phyloP scores from a whole-genome alignment of 2,113 vertebrate genomes.

The Parus major region DNA sequence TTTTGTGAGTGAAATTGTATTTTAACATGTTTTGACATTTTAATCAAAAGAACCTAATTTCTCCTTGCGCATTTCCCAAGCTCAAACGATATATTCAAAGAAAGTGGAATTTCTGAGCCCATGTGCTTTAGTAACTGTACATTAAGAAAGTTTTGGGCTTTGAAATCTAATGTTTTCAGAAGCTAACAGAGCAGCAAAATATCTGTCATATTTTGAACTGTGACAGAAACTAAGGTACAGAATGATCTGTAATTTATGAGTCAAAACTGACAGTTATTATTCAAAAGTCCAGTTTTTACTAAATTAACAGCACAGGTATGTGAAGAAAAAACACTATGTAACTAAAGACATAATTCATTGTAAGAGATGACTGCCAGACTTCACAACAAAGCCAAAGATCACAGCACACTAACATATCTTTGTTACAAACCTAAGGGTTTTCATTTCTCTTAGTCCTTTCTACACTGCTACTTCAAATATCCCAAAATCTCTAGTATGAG shows the following conservation, averaged over 20 bases:
- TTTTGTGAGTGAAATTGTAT: neutral
- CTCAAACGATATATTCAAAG: neutral
- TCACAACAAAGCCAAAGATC: neutral
- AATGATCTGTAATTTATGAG: neutral
- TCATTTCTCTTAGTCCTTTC: neutral
- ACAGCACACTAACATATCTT: neutral
- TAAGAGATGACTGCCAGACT: neutral
- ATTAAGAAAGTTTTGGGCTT: neutral
- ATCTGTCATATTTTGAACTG: neutral
- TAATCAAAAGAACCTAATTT: neutral
- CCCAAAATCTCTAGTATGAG: neutral
- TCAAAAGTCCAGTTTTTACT: neutral
- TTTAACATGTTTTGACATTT: constrained; percentile 14
- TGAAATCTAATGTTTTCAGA: neutral
- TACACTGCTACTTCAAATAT: neutral
- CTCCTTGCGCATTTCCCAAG: neutral
- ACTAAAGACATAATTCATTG: neutral
- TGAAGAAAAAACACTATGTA: neutral
- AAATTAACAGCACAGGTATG: neutral
- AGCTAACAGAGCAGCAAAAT: neutral
- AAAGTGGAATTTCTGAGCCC: neutral
- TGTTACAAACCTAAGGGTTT: neutral
- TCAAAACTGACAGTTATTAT: neutral
- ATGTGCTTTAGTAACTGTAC: neutral
- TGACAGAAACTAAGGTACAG: neutral